Conservation (phyloP, 2,888 invertebrate species). For the Andrena fulva region DNA sequence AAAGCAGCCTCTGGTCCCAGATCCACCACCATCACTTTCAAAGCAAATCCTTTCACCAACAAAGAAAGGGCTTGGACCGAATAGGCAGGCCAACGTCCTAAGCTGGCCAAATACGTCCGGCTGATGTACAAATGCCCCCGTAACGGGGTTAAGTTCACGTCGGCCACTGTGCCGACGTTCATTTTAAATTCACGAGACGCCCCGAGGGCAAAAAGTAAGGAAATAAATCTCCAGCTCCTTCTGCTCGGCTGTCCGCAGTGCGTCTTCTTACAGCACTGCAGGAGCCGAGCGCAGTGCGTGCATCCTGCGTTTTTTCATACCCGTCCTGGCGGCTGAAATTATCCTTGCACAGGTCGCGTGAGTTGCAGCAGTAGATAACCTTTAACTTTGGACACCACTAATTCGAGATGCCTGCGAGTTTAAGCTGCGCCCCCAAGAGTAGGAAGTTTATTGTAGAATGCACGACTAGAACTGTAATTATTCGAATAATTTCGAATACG, state of each 20-base stretch:
- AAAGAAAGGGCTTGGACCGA: conserved; percentile 20
- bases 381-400: not conserved
- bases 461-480: no score
- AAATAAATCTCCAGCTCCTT: not conserved
- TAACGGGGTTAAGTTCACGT: conserved; percentile 6
- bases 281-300: not conserved
- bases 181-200: conserved; percentile 32
- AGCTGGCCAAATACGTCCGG: not conserved
- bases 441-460: no score
- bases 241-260: conserved; percentile 4
- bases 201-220: not conserved
- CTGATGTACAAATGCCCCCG: not conserved
- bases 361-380: not conserved
- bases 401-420: not conserved
- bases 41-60: not conserved
- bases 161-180: not conserved
- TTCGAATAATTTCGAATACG: no score
- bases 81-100: conserved; percentile 4
- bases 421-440: no score
- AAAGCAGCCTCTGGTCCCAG: not conserved
- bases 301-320: not conserved
- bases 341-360: not conserved
- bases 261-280: conserved; percentile 15
- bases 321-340: not conserved
- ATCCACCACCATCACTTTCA: not conserved